Evolutionary conservation across 2,888 invertebrate genomes (phyloP).

Genomic region (Cabera pusaria): DNA sequence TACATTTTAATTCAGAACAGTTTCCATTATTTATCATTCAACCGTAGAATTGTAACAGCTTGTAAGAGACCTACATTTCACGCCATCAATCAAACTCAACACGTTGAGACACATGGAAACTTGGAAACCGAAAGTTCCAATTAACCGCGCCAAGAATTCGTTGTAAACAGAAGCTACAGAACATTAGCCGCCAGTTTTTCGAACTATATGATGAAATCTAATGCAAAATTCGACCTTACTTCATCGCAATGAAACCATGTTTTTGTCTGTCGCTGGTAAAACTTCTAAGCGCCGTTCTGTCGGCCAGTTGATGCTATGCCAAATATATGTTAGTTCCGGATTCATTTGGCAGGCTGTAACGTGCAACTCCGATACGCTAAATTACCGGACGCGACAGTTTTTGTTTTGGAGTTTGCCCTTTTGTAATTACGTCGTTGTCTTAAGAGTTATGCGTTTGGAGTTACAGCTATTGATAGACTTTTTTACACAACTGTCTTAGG

Average conservation of each 20-base stretch:
- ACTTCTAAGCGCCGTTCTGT: conserved; percentile 40
- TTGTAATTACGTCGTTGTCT: conserved; percentile 4
- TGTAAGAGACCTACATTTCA: conserved; percentile 14
- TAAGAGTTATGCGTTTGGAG: too few relatives aligned
- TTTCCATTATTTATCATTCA: conserved; percentile 4
- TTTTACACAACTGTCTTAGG: too few relatives aligned
- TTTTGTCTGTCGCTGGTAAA: conserved; percentile 24
- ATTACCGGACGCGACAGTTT: conserved; percentile 9
- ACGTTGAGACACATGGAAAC: conserved; percentile 6
- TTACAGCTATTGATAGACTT: too few relatives aligned
- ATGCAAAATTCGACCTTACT: conserved; percentile 25
- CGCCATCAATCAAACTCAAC: conserved; percentile 37
- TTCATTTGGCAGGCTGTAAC: conserved; percentile 38
- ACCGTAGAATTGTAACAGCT: too few relatives aligned
- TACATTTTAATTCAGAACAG: conserved; percentile 9
- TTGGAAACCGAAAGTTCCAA: conserved; percentile 27
- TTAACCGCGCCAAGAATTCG: conserved; percentile 26
- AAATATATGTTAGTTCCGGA: conserved; percentile 49
- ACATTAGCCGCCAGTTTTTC: conserved; percentile 36
- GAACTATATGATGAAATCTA: conserved; percentile 33
- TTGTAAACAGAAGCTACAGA: conserved; percentile 27
- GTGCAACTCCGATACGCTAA: conserved; percentile 8
- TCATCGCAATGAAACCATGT: conserved; percentile 8
- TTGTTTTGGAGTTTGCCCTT: conserved; percentile 10
- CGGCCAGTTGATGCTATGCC: conserved; percentile 51